phyloP scores from a whole-genome alignment of 2,113 vertebrate genomes.

The Oncorhynchus keta region DNA sequence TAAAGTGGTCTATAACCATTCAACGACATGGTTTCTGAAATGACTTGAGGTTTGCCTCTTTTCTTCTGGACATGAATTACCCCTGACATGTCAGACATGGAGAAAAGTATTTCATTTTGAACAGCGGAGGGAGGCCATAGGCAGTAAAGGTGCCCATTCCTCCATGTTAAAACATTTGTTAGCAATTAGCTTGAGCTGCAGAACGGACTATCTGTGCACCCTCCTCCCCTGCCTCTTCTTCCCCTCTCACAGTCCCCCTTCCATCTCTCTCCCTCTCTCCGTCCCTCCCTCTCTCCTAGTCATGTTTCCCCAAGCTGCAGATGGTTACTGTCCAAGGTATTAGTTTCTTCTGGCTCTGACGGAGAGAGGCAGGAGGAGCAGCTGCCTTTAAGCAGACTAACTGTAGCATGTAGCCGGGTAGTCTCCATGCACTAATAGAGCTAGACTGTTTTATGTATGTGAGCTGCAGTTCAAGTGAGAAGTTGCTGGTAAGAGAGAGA shows the following conservation, averaged over 20 bases:
- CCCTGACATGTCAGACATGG: not conserved
- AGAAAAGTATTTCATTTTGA: constrained; percentile 26
- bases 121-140: constrained; percentile 31
- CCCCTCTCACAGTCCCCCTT: constrained; percentile 1
- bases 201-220: constrained; percentile 48
- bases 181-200: constrained; percentile 72
- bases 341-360: constrained; percentile 39
- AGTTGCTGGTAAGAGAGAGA: constrained; percentile 9
- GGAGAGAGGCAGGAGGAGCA: constrained; percentile 36
- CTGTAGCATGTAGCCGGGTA: not conserved
- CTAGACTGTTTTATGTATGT: no score
- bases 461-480: no score
- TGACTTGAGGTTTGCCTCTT: no score
- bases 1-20: no score
- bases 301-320: constrained; percentile 44
- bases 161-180: constrained; percentile 74
- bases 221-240: constrained; percentile 27
- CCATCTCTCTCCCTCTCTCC: constrained; percentile 18
- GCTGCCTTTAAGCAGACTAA: not conserved
- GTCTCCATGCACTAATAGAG: no score
- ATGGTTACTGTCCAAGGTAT: constrained; percentile 60
- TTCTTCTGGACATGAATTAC: no score
- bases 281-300: constrained; percentile 34
- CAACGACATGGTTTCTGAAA: no score
- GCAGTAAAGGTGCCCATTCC: constrained; percentile 64